These are phyloP conservation scores for Hydractinia echinata DNA, from an alignment of 30 jellyfish, hydroid and myxozoan genomes.

Conservation along the genomic window DNA sequence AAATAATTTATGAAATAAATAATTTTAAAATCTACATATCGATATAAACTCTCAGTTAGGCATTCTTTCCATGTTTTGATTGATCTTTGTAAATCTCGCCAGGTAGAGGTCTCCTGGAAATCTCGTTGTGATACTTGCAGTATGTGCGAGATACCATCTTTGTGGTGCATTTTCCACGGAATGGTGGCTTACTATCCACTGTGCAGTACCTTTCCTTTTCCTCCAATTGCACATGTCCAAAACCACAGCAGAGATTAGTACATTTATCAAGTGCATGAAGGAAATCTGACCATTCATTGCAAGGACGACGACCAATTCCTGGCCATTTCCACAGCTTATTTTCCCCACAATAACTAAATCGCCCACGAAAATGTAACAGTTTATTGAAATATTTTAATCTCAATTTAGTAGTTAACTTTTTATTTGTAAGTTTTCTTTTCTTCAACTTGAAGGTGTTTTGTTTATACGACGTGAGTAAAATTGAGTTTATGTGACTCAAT, in stretches of 20 bases:
- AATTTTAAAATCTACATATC: too few relatives aligned
- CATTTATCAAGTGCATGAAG: constrained; percentile 10
- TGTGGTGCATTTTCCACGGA: not conserved
- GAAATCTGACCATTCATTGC: not conserved
- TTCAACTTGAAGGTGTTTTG: not conserved
- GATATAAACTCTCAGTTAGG: too few relatives aligned
- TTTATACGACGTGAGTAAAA: constrained; percentile 3
- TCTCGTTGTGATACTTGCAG: constrained; percentile 24
- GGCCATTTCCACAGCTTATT: constrained; percentile 12
- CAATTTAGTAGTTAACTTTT: not conserved
- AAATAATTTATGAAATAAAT: too few relatives aligned
- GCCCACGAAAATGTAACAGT: constrained; percentile 22
- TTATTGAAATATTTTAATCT: not conserved
- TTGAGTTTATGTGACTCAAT: not conserved
- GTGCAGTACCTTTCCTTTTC: not conserved
- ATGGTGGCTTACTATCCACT: not conserved
- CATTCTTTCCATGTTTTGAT: too few relatives aligned
- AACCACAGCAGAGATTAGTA: constrained; percentile 25
- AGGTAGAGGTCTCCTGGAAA: not conserved
- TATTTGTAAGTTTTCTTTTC: not conserved
- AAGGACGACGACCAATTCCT: constrained; percentile 25
- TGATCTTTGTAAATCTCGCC: too few relatives aligned
- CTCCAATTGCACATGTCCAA: constrained; percentile 1
- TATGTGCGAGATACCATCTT: not conserved
- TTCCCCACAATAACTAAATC: constrained; percentile 18